phyloP scores from a whole-genome alignment of 2,888 invertebrate genomes.

The Poecilobothrus nobilitatus region DNA sequence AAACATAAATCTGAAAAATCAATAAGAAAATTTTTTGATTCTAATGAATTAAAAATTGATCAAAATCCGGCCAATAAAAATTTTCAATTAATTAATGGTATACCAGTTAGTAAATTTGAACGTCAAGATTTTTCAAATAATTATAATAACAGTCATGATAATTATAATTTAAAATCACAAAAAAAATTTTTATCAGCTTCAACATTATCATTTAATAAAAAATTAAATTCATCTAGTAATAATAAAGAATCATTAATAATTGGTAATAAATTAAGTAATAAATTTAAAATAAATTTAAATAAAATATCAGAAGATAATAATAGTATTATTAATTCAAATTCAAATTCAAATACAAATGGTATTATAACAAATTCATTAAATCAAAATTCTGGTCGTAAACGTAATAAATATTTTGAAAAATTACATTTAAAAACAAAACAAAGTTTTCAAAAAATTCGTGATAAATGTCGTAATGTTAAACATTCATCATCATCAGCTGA shows the following conservation, averaged over 20 bases:
- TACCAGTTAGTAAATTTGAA: constrained; percentile 37
- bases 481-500: constrained; percentile 1
- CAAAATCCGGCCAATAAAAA: constrained; percentile 11
- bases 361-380: constrained; percentile 7
- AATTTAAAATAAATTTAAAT: constrained; percentile 1
- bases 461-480: constrained; percentile 40
- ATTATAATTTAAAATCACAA: constrained; percentile 22
- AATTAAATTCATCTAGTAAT: constrained; percentile 12
- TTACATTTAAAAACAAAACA: constrained; percentile 40
- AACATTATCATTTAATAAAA: constrained; percentile 12
- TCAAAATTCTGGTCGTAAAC: constrained; percentile 15
- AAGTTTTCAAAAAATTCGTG: constrained; percentile 38
- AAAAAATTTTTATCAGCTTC: constrained; percentile 8
- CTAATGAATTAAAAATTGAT: constrained; percentile 10
- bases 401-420: constrained; percentile 35
- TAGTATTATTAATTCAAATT: constrained; percentile 25
- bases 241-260: constrained; percentile 7
- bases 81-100: constrained; percentile 33
- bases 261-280: constrained; percentile 6
- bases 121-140: constrained; percentile 34
- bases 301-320: constrained; percentile 25
- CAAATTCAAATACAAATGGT: constrained; percentile 9
- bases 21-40: constrained; percentile 31
- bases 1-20: constrained; percentile 30
- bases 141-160: constrained; percentile 19